phyloP scores from a whole-genome alignment of 2,797 vertebrate genomes.

The Podargus strigoides region DNA sequence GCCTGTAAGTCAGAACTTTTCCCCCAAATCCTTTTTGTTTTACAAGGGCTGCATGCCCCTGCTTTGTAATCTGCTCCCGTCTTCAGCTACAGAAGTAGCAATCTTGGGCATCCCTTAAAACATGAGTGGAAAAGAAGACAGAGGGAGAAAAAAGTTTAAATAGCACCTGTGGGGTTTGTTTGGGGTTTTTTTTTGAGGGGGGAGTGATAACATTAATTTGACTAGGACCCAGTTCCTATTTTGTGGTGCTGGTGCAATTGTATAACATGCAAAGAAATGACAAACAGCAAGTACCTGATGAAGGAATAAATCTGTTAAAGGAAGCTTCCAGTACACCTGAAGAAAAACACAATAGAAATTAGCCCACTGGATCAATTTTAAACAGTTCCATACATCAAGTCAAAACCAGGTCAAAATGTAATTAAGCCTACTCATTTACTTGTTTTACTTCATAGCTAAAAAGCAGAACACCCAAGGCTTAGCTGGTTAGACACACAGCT shows the following conservation, averaged over 20 bases:
- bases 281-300: slow-evolving; percentile 62
- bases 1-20: neutral
- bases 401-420: neutral
- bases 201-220: neutral
- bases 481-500: neutral
- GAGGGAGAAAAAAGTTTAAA: neutral
- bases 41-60: neutral
- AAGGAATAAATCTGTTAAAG: slow-evolving; percentile 68
- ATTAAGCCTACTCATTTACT: neutral
- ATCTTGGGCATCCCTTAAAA: neutral
- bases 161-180: neutral
- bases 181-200: neutral
- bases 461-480: neutral
- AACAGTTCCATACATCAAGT: neutral
- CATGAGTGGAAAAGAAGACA: neutral
- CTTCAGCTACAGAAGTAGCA: neutral
- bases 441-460: neutral
- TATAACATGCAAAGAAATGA: neutral
- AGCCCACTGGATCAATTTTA: neutral
- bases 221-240: neutral
- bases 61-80: neutral
- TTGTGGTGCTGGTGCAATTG: neutral
- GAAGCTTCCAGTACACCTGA: slow-evolving; percentile 68
- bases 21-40: neutral
- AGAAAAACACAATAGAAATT: neutral